Percentiles rank a stretch among this genome's conserved stretches.
phyloP scores from a whole-genome alignment of 2,113 vertebrate genomes.

The Gracilinanus agilis region DNA sequence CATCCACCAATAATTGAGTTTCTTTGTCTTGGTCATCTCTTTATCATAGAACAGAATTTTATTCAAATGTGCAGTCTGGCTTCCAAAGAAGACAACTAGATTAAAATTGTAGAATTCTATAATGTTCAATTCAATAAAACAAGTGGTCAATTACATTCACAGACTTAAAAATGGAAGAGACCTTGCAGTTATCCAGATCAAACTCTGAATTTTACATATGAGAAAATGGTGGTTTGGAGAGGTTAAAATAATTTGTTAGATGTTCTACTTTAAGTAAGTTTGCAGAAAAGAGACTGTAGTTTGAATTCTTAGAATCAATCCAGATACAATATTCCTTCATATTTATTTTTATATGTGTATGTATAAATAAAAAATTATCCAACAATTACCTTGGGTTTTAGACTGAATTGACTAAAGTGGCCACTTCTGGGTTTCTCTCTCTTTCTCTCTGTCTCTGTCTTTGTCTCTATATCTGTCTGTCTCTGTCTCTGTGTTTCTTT shows the following conservation, averaged over 20 bases:
- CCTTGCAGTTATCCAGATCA: neutral
- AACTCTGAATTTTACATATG: neutral
- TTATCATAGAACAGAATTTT: neutral
- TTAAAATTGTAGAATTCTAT: neutral
- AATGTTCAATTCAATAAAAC: neutral
- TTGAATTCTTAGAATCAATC: neutral
- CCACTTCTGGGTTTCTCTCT: too few species aligned
- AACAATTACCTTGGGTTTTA: neutral
- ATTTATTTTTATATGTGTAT: neutral
- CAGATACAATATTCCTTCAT: neutral
- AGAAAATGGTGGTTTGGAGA: neutral
- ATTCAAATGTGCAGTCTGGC: neutral
- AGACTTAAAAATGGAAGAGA: neutral
- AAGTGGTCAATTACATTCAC: neutral
- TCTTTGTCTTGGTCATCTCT: neutral
- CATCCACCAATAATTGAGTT: neutral
- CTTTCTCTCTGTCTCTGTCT: too few species aligned
- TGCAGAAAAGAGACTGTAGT: neutral
- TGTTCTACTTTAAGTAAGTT: neutral
- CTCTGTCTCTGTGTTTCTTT: too few species aligned
- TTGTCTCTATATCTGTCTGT: too few species aligned
- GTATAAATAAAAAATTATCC: neutral
- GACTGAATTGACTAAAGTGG: neutral
- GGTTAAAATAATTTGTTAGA: neutral
- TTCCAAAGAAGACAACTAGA: neutral